A percentile compares a stretch with the other conserved stretches of the same genome.
Evolutionary conservation across 1,140 invertebrate species (phyloP).

Genomic region (Drosophila gunungcola): DNA sequence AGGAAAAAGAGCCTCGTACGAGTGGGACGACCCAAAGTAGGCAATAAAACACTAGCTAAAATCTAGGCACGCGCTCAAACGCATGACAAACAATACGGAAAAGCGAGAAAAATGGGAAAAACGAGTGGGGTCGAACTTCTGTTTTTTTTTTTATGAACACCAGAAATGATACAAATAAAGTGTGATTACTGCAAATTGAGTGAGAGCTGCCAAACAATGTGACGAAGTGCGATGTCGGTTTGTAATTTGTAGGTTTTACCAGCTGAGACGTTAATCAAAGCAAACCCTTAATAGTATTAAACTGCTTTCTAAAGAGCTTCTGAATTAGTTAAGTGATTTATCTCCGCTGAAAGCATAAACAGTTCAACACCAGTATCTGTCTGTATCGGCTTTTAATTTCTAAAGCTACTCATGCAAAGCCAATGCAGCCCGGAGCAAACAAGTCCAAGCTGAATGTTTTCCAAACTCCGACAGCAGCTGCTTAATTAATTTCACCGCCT

Average conservation of each 20-base stretch:
- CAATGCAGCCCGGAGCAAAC: background rate
- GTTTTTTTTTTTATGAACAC: conserved; percentile 66
- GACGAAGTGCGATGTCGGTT: conserved; percentile 17
- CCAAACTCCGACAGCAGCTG: conserved; percentile 25
- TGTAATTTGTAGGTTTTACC: conserved; percentile 17
- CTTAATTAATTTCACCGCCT: conserved; percentile 71
- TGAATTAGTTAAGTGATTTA: conserved; percentile 24
- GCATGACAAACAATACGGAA: conserved; percentile 58
- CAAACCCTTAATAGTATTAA: conserved; percentile 1
- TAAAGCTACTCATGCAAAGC: conserved; percentile 5
- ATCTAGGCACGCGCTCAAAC: conserved; percentile 72
- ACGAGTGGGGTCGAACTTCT: conserved; percentile 27
- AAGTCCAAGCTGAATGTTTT: conserved; percentile 25
- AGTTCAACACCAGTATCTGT: background rate
- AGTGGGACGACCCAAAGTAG: conserved; percentile 63
- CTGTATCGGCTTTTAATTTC: background rate
- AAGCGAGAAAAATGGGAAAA: conserved; percentile 36
- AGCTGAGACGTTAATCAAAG: conserved; percentile 10
- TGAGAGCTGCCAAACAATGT: conserved; percentile 43
- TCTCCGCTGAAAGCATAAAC: conserved; percentile 13
- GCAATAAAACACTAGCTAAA: conserved; percentile 80
- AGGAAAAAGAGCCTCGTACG: conserved; percentile 8
- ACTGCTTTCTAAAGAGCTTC: conserved; percentile 1
- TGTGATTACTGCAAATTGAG: conserved; percentile 81
- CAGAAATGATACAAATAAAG: conserved; percentile 75